phyloP scores from a whole-genome alignment of 2,888 invertebrate genomes.

The Ephialtes manifestator region DNA sequence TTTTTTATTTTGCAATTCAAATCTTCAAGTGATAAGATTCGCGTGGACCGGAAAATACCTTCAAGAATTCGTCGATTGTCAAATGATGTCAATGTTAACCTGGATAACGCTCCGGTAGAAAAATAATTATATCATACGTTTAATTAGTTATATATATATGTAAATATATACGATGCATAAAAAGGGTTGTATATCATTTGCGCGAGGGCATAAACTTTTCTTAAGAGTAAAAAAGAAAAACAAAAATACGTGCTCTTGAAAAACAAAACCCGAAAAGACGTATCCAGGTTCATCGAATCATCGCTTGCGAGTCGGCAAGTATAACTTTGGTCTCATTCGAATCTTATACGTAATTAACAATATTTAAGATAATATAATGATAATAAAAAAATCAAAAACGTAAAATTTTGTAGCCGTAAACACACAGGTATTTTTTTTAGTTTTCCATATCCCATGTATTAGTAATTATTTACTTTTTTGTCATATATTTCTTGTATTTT shows the following conservation, averaged over 20 bases:
- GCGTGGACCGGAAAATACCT: neutral
- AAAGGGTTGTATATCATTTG: neutral
- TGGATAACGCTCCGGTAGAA: conserved; percentile 29
- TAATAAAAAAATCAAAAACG: conserved; percentile 6
- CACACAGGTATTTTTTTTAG: neutral
- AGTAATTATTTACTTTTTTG: conserved; percentile 3
- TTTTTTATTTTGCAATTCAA: neutral
- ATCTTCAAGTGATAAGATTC: conserved; percentile 15
- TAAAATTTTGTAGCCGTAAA: conserved; percentile 7
- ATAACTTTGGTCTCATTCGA: conserved; percentile 58
- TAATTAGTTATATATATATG: neutral
- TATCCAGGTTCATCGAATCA: conserved; percentile 53
- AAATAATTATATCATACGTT: neutral
- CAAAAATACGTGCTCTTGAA: neutral
- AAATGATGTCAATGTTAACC: conserved; percentile 18
- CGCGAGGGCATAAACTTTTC: neutral
- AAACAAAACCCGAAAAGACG: conserved; percentile 11
- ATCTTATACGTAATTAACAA: conserved; percentile 59
- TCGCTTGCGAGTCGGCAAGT: conserved; percentile 29
- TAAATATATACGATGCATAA: conserved; percentile 3
- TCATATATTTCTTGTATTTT: neutral
- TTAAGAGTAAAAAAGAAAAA: conserved; percentile 16
- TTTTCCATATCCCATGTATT: neutral
- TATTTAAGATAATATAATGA: neutral
- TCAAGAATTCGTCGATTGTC: neutral